Base-by-base conservation (phyloP, 2,888 invertebrate species). In the Spialia ferax region DNA sequence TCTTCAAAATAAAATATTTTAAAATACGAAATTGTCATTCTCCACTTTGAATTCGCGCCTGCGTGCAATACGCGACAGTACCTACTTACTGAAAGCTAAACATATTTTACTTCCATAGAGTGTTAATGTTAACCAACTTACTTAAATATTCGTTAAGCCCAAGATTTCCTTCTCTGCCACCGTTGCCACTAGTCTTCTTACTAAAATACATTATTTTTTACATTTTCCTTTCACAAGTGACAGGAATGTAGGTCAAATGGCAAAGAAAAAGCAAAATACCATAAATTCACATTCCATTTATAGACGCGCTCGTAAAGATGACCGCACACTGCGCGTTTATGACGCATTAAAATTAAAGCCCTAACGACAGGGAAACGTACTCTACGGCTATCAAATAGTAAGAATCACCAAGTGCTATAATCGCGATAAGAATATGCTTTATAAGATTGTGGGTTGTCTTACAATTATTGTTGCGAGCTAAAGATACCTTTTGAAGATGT, bases 341-440 rank as follows among this genome's bases (percentile, higher is more conserved):
- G 66, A 64, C 38, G 50, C 64, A 68, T 70, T 68, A 70, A 68
- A 70, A 70, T 68, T 70, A 55, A 64, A 57, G 60, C 66, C 8
- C 55, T n/a, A 20, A 57, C 63, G 60, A 70, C 70, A 67, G 61
- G 64, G 64, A 64, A 68, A 68, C 64, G 59, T 64, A 70, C 70
- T 70, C 56, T 35, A 42, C 42, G 55, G 29, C 32, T 20, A 50
- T 60, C 35, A 57, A 55, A 69, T 60, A 48, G 54, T 61, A 52
- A 45, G 45, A 63, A 56, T 63, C 45, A 32, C 20, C 35, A 2
- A 15, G 35, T 22, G 22, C 20, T 62, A 57, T 22, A 38, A 57
- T 57, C n/a, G 7, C 29, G 22, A 38, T 57, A 45, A 32, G 35
- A 56, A 57, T 18, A 56, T 23, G 26, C 54, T 23, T 26, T 23